These are phyloP conservation scores for Vandiemenella viatica DNA, from an alignment of 2,888 invertebrate species.

Conservation along the genomic window DNA sequence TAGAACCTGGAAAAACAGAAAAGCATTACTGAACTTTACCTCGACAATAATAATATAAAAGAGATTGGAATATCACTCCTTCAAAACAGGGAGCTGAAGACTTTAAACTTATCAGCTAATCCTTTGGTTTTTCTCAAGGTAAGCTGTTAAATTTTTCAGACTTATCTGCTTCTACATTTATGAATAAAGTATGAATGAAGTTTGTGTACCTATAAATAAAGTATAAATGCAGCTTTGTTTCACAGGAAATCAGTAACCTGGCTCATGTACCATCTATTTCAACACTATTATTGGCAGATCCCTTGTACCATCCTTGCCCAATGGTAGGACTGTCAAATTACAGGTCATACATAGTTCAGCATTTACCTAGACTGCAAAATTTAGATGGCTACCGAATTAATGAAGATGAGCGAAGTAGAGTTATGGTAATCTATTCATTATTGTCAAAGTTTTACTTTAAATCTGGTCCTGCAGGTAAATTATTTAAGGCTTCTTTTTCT, in stretches of 20 bases:
- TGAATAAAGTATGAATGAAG: no score
- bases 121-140: neutral
- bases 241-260: neutral
- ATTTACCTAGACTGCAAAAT: neutral
- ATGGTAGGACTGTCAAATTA: neutral
- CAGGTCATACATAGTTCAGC: neutral
- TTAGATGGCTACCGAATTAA: neutral
- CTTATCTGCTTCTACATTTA: no score
- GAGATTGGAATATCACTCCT: neutral
- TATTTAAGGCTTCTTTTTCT: no score
- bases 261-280: neutral
- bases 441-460: no score
- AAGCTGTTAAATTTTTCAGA: neutral
- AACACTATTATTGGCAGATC: neutral
- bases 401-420: neutral
- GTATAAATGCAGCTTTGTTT: neutral
- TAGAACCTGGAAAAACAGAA: neutral
- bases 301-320: neutral
- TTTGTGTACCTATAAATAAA: no score
- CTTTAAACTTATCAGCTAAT: neutral
- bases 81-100: neutral
- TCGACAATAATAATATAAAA: neutral
- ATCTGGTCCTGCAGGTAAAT: no score
- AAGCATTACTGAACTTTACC: neutral
- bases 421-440: neutral